A percentile compares a stretch with the other conserved stretches of the same genome.
These are phyloP conservation scores for Henricia sp. DNA, from an alignment of 53 echinoderm and acorn worm genomes.

Conservation along the genomic window DNA sequence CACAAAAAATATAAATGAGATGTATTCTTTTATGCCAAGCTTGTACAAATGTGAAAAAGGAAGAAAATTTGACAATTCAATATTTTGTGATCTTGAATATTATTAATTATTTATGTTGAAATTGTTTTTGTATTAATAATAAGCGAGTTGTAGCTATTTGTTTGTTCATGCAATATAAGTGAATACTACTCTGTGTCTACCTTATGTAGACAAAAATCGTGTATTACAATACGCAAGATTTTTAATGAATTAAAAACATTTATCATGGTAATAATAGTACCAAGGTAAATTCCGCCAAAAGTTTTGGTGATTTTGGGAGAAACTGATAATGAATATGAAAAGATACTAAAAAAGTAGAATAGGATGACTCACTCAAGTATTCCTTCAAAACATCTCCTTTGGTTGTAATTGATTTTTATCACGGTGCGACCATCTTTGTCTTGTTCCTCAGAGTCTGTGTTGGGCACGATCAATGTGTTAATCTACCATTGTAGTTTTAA, in stretches of 20 bases:
- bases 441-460: too few relatives aligned
- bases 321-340: too few relatives aligned
- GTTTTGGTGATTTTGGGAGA: neutral
- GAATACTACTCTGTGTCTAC: neutral
- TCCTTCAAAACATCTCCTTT: too few relatives aligned
- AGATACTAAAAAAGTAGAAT: too few relatives aligned
- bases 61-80: constrained; percentile 11
- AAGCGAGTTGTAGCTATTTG: neutral
- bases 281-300: neutral
- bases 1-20: constrained; percentile 13
- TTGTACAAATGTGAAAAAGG: constrained; percentile 50
- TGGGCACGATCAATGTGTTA: too few relatives aligned
- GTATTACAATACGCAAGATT: too few relatives aligned
- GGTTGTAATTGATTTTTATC: too few relatives aligned
- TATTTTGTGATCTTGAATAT: constrained; percentile 47
- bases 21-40: constrained; percentile 56
- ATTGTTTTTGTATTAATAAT: neutral
- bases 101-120: constrained; percentile 20
- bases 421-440: too few relatives aligned
- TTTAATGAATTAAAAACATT: neutral
- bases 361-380: too few relatives aligned
- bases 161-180: neutral
- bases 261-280: neutral
- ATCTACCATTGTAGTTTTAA: too few relatives aligned
- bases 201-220: neutral